phyloP scores from a whole-genome alignment of 2,888 invertebrate genomes.

The Caenorhabditis sp. region DNA sequence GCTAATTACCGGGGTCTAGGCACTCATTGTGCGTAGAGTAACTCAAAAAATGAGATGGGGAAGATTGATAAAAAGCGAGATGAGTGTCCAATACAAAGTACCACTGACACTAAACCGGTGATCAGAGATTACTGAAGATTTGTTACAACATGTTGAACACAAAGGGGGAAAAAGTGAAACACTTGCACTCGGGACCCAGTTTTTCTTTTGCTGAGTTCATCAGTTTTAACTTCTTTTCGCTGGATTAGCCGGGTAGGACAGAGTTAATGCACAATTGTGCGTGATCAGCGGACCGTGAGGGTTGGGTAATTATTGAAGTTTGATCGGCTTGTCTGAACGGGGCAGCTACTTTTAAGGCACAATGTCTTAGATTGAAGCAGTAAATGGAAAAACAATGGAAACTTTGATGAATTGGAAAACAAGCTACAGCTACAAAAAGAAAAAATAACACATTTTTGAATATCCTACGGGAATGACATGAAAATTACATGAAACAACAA shows the following conservation, averaged over 20 bases:
- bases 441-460: no score
- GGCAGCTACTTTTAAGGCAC: not conserved
- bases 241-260: not conserved
- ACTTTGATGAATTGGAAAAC: not conserved
- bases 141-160: constrained; percentile 11
- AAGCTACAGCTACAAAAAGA: no score
- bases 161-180: constrained; percentile 2
- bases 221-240: not conserved
- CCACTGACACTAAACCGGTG: not conserved
- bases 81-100: not conserved
- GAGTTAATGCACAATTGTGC: constrained; percentile 47
- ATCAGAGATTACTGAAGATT: constrained; percentile 53
- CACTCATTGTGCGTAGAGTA: not conserved
- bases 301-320: constrained; percentile 34
- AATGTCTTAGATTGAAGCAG: not conserved
- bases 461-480: no score
- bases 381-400: not conserved
- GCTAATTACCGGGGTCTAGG: constrained; percentile 22
- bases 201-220: constrained; percentile 15
- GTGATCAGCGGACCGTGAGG: constrained; percentile 34
- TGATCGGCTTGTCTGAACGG: constrained; percentile 38
- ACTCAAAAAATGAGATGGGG: not conserved
- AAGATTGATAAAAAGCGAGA: constrained; percentile 34
- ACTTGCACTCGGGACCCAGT: constrained; percentile 17
- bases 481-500: no score